Conservation (phyloP, 2,888 invertebrate species). For the Strigamia transsilvanica region DNA sequence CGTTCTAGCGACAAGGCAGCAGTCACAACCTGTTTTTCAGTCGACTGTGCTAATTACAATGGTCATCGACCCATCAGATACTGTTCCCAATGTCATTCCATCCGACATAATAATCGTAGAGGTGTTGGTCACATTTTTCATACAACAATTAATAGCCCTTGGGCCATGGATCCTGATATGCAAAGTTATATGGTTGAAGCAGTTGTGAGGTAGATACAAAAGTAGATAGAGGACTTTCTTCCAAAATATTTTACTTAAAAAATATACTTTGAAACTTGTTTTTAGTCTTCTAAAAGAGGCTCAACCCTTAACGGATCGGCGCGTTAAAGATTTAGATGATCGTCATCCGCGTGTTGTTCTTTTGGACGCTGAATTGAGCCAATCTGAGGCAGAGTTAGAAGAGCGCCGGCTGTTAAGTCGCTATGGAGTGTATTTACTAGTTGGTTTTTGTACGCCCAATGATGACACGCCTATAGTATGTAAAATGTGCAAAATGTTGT, state of each 20-base stretch:
- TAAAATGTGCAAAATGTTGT: background rate
- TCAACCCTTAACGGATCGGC: conserved; percentile 75
- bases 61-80: conserved; percentile 95
- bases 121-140: conserved; percentile 92
- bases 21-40: conserved; percentile 94
- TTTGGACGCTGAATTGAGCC: conserved; percentile 59
- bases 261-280: background rate
- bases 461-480: conserved; percentile 65
- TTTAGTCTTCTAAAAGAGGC: conserved; percentile 85
- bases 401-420: conserved; percentile 89
- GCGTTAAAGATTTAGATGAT: conserved; percentile 65
- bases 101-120: conserved; percentile 84
- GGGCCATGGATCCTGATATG: conserved; percentile 89
- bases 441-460: conserved; percentile 77
- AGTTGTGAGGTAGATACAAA: conserved; percentile 77
- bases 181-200: conserved; percentile 94
- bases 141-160: conserved; percentile 83
- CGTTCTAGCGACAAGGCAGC: conserved; percentile 90
- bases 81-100: conserved; percentile 88
- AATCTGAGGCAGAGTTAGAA: conserved; percentile 75
- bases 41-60: conserved; percentile 95
- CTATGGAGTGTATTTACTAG: conserved; percentile 97
- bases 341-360: conserved; percentile 59
- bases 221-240: background rate
- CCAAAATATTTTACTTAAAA: background rate